Evolutionary conservation across 2,797 vertebrate species (phyloP).

Genomic region (Cetoscarus ocellatus): DNA sequence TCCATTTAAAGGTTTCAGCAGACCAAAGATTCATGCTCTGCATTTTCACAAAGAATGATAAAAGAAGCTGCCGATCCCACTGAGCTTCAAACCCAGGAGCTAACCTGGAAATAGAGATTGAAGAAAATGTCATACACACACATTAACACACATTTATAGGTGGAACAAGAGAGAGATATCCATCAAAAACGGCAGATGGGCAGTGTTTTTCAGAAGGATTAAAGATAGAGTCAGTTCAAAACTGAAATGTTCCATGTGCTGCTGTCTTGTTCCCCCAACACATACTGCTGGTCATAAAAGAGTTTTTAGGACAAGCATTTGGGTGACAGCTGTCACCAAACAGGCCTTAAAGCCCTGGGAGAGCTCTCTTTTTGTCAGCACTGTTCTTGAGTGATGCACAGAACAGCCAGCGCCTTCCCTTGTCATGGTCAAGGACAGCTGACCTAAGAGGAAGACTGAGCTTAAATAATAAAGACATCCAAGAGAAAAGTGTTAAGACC

Average conservation of each 20-base stretch:
- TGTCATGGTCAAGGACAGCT: conserved; percentile 43
- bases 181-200: conserved; percentile 39
- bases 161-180: conserved; percentile 30
- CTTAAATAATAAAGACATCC: conserved; percentile 48
- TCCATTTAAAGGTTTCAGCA: conserved; percentile 7
- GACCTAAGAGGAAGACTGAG: conserved; percentile 32
- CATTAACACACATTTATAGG: neutral
- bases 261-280: conserved; percentile 32
- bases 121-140: conserved; percentile 20
- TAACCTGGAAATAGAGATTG: neutral
- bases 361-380: conserved; percentile 49
- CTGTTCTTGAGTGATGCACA: conserved; percentile 29
- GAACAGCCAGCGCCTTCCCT: conserved; percentile 6
- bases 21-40: neutral
- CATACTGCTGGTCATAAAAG: conserved; percentile 36
- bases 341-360: conserved; percentile 39
- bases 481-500: conserved; percentile 7
- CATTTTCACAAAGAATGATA: conserved; percentile 6
- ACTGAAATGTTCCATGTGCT: conserved; percentile 24
- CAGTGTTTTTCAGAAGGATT: conserved; percentile 48
- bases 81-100: conserved; percentile 15
- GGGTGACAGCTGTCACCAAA: conserved; percentile 58
- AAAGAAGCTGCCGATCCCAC: conserved; percentile 1
- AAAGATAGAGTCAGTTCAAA: conserved; percentile 28
- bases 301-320: conserved; percentile 55